Conservation (phyloP, 2,888 invertebrate genomes). For the Hoplodrina blanda region DNA sequence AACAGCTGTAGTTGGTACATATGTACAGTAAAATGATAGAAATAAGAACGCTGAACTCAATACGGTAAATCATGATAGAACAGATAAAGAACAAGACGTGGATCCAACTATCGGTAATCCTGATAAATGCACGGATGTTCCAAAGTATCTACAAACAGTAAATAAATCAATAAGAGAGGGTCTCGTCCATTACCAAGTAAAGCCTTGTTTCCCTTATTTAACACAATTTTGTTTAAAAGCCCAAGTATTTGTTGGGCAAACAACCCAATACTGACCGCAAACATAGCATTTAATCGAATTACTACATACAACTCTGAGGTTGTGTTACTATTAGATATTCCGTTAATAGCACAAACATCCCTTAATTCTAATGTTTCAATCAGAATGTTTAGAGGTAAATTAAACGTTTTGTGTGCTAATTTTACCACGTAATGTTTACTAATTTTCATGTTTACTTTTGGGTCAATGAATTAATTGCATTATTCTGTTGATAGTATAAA, state of each 20-base stretch:
- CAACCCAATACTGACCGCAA: slow-evolving; percentile 36
- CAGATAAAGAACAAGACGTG: not conserved
- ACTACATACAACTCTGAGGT: slow-evolving; percentile 44
- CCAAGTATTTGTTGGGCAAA: slow-evolving; percentile 33
- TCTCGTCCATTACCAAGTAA: slow-evolving; percentile 35
- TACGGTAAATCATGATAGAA: slow-evolving; percentile 1
- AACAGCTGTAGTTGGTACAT: not conserved
- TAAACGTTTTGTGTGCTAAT: slow-evolving; percentile 36
- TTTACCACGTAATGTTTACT: slow-evolving; percentile 36
- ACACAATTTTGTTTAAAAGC: slow-evolving; percentile 41
- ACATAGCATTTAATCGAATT: slow-evolving; percentile 45
- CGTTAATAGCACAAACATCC: slow-evolving; percentile 38
- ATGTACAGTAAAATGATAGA: not conserved
- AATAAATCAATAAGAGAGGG: slow-evolving; percentile 28
- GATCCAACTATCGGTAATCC: slow-evolving; percentile 12
- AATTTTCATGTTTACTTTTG: slow-evolving; percentile 8
- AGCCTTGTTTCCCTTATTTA: slow-evolving; percentile 27
- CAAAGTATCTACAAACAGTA: slow-evolving; percentile 3
- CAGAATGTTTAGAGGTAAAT: slow-evolving; percentile 41
- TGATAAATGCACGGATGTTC: slow-evolving; percentile 16
- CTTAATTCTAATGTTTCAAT: slow-evolving; percentile 49
- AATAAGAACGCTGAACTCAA: not conserved
- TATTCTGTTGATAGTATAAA: slow-evolving; percentile 41
- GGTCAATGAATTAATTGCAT: not conserved
- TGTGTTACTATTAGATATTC: slow-evolving; percentile 54